phyloP scores from a whole-genome alignment of 1,140 invertebrate genomes.

The Meloidogyne hapla region DNA sequence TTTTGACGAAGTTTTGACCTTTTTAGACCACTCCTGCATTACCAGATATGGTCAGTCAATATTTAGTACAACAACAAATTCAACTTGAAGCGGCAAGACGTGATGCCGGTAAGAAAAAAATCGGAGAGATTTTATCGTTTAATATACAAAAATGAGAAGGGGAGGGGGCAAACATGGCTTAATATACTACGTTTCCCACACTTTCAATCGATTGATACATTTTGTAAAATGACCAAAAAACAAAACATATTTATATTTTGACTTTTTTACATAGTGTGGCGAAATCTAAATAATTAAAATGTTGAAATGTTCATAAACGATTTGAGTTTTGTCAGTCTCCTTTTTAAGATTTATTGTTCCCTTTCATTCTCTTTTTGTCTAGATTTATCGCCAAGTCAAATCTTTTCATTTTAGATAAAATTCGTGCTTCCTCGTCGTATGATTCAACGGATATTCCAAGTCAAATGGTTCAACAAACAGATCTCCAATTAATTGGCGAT shows the following conservation, averaged over 20 bases:
- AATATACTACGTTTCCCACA: neutral
- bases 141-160: neutral
- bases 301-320: neutral
- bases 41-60: constrained; percentile 15
- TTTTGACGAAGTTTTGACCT: neutral
- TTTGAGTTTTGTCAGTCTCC: neutral
- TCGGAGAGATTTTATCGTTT: neutral
- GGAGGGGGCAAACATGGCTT: neutral
- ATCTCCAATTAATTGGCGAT: neutral
- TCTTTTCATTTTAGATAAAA: neutral
- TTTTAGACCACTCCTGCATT: neutral
- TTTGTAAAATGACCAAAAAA: constrained; percentile 1
- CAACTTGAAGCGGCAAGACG: constrained; percentile 25
- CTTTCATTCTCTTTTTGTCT: no score
- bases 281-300: neutral
- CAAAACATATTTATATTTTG: neutral
- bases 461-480: neutral
- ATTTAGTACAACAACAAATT: constrained; percentile 28
- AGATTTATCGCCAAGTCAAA: no score
- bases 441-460: neutral
- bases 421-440: neutral
- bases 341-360: neutral
- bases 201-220: constrained; percentile 2
- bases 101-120: constrained; percentile 26
- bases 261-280: neutral